Evolutionary conservation across 2,113 vertebrate species (phyloP), one percentile per base, ranked within the genome.

Genomic region (Sminthopsis crassicaudata): DNA sequence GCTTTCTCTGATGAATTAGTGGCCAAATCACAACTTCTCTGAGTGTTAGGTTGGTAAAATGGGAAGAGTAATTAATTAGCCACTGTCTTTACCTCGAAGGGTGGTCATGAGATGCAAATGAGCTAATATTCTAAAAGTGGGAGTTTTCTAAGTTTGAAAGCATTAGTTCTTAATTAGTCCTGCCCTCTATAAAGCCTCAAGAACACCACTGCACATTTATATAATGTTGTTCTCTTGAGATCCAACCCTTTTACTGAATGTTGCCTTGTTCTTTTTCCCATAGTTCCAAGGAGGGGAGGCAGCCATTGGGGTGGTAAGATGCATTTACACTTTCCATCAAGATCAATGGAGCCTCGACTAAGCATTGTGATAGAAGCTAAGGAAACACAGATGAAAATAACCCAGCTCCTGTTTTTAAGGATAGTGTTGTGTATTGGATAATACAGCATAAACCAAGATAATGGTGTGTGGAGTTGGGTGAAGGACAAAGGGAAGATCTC

Each of bases 121-220:
- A 84, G 16, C 5, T 42, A 84, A 8, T 42, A 19, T 84, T 84
- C 16, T 42, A 42, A 84, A 8, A 8, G n/a, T 42, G 42, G 67
- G 67, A 84, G n/a, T 6, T 42, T 8, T 84, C 19, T 42, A 42
- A 84, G 5, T 42, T 84, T 42, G 67, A 84, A 84, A n/a, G 67
- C 16, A 42, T 42, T 84, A 42, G 42, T 42, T 42, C 0, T n/a
- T 76, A 19, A 2, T 36, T 67, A 76, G 1, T 76, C 30, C 60
- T 76, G 5, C 12, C 36, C 2, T 26, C 25, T 27, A 57, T 9
- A 26, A 57, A 57, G 55, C 27, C 25, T 57, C 55, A 57, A 27
- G 55, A 57, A 57, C 55, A n/a, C 89, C 94, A 91, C 94, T 96
- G 94, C 95, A 96, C 91, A 95, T 96, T 97, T 97, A 96, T 95